phyloP scores from a whole-genome alignment of 1,140 invertebrate species.

The Melitaea cinxia region DNA sequence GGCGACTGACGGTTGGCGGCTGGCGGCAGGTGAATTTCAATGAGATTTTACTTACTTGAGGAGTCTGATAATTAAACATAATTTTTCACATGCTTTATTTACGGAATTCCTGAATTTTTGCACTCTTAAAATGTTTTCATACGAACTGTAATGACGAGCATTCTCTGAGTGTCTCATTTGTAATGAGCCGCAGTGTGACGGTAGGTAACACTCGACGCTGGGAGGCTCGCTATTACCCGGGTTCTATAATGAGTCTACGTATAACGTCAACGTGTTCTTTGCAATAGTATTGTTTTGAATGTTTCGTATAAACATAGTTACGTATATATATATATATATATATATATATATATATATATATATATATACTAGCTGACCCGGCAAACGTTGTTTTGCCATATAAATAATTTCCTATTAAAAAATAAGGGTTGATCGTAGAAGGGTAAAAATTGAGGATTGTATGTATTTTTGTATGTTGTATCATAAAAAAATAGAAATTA shows the following conservation, averaged over 20 bases:
- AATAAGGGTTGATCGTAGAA: too few relatives aligned
- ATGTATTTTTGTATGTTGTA: too few relatives aligned
- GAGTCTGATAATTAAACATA: conserved; percentile 12
- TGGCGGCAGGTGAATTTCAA: conserved; percentile 22
- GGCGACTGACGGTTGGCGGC: conserved; percentile 6
- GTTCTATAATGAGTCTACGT: conserved; percentile 23
- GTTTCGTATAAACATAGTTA: neutral
- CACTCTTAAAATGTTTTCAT: conserved; percentile 3
- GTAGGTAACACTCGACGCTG: conserved; percentile 17
- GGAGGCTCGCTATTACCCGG: conserved; percentile 13
- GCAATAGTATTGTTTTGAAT: neutral
- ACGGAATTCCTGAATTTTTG: neutral
- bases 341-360: too few relatives aligned
- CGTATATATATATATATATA: neutral
- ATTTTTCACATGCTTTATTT: neutral
- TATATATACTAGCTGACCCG: too few relatives aligned
- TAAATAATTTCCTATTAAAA: too few relatives aligned
- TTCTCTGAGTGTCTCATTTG: neutral
- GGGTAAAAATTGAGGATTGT: too few relatives aligned
- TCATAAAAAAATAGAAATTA: too few relatives aligned
- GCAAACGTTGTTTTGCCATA: too few relatives aligned
- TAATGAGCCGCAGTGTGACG: conserved; percentile 23
- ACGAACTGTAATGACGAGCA: neutral
- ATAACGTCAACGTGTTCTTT: neutral
- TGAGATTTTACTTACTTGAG: conserved; percentile 15